Percentiles rank a stretch among this genome's conserved stretches.
Evolutionary conservation across 2,797 vertebrate genomes (phyloP).

Genomic region (Sebastiscus tertius): DNA sequence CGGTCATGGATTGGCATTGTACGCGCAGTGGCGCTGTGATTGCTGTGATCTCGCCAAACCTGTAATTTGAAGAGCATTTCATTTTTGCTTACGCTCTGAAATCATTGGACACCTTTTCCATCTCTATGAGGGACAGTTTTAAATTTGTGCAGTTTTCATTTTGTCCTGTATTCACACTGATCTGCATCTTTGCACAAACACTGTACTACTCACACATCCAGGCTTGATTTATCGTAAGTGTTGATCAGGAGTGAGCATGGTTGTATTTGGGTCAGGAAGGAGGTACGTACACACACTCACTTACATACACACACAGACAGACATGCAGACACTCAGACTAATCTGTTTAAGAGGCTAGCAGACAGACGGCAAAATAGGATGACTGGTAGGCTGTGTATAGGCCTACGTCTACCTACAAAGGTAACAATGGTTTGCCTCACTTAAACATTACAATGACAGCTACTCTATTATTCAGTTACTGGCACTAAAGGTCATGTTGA

Average conservation of each 20-base stretch:
- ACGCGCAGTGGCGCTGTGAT: not conserved
- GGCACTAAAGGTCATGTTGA: not conserved
- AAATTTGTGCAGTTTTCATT: not conserved
- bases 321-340: constrained; percentile 31
- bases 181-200: not conserved
- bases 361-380: constrained; percentile 16
- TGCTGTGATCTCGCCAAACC: not conserved
- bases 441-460: not conserved
- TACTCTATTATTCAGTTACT: not conserved
- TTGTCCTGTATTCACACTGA: not conserved
- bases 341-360: constrained; percentile 59
- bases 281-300: not conserved
- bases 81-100: not conserved
- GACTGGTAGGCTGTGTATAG: not conserved
- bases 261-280: constrained; percentile 39
- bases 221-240: not conserved
- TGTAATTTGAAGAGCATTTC: not conserved
- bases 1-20: not conserved
- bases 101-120: not conserved
- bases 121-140: not conserved
- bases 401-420: not conserved
- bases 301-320: constrained; percentile 4
- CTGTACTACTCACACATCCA: not conserved
- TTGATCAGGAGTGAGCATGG: constrained; percentile 9
- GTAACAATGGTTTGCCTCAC: not conserved